Base-by-base conservation (phyloP, 2,888 invertebrate species). In the Eurytoma californica region DNA sequence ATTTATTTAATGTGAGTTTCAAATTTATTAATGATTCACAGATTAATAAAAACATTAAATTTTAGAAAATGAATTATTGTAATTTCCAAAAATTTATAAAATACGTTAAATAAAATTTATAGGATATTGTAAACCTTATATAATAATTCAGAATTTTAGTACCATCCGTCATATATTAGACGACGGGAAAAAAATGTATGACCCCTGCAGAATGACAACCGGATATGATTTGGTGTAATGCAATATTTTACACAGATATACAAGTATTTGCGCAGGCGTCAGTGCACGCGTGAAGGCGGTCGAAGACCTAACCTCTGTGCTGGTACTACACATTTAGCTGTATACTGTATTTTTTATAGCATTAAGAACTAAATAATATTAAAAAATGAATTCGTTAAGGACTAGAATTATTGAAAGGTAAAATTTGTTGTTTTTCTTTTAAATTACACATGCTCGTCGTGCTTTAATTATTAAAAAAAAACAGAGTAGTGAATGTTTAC, bases 331-430 rank as follows among this genome's bases (percentile, higher is more conserved):
- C 47, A 3, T 39, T 14, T 14, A 28, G 55, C n/a, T 24, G n/a
- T 30, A n/a, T 47, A 49, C 30, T 60, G 14, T 9, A 61, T 47
- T 51, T 73, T 49, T 73, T 61, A 65, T 60, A 18, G 12, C n/a
- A 51, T 39, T 73, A 51, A 16, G 20, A 24, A 18, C 18, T 0
- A 16, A 72, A 67, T 67, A 57, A 39, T 24, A 39, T n/a, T 53
- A 47, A 68, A 77, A 79, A 70, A 85, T 85, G 85, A 85, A 85
- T 83, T 83, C 83, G 4, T 80, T 85, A 61, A 79, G 81, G 49
- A 79, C 82, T 16, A 76, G 80, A 18, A 77, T 84, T 30, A 69
- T 72, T 60, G 79, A 82, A 51, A 83, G 82, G 85, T 84, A 74
- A 66, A 14, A 0, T 28, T 68, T 76, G 13, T 18, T 28, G 55